Percentiles rank a stretch among this genome's conserved stretches.
phyloP scores from a whole-genome alignment of 2,113 vertebrate species.

The Chaetorhynchus papuensis region DNA sequence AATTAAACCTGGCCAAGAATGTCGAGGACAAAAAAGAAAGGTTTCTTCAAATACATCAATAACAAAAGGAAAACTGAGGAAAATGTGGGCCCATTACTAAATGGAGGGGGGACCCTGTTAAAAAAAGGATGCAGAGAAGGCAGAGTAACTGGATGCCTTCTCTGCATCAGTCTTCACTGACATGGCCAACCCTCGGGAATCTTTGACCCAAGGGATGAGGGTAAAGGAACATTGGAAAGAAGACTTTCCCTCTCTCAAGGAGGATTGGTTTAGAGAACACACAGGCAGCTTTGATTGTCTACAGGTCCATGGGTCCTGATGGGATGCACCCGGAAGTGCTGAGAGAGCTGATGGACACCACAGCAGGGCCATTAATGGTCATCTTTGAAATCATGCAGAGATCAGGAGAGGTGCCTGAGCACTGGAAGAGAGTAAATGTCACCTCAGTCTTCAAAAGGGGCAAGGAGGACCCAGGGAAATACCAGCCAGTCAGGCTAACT shows the following conservation, averaged over 20 bases:
- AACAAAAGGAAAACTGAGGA: not conserved
- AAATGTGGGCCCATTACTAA: not conserved
- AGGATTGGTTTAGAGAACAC: not conserved
- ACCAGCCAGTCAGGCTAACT: not conserved
- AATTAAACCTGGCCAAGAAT: not conserved
- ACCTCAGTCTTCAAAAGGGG: not conserved
- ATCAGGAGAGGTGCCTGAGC: not conserved
- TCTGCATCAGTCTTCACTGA: not conserved
- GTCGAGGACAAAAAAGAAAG: not conserved
- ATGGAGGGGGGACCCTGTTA: rapidly evolving
- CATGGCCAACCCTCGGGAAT: not conserved
- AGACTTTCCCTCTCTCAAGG: not conserved
- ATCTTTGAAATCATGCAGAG: not conserved
- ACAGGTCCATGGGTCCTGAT: not conserved
- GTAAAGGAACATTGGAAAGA: not conserved
- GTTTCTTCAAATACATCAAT: not conserved
- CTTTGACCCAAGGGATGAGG: not conserved
- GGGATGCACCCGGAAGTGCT: not conserved
- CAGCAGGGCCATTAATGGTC: not conserved
- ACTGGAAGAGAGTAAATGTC: not conserved
- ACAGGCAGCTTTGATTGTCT: not conserved
- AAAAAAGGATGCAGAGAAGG: not conserved
- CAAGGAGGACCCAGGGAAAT: not conserved
- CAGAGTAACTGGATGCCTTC: not conserved
- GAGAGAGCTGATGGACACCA: not conserved